phyloP scores from a whole-genome alignment of 2,888 invertebrate genomes.

The Drosophila longiperda region DNA sequence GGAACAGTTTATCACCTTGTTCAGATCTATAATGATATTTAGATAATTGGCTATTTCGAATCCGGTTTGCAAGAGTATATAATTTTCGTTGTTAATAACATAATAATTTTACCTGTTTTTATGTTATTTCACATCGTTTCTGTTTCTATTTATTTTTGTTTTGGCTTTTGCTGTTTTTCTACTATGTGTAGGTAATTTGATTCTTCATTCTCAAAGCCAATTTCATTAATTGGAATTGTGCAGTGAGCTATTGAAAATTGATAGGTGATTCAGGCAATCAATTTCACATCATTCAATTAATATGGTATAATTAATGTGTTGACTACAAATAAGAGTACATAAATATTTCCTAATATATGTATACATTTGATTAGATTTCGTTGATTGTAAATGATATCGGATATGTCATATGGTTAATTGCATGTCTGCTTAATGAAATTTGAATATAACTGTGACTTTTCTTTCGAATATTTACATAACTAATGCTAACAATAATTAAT shows the following conservation, averaged over 20 bases:
- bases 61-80: neutral
- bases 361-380: neutral
- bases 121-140: neutral
- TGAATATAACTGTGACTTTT: neutral
- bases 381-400: neutral
- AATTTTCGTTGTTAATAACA: neutral
- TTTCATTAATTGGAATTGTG: conserved; percentile 45
- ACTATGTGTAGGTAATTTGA: conserved; percentile 14
- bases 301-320: conserved; percentile 10
- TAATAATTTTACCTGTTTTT: neutral
- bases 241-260: conserved; percentile 47
- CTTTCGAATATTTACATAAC: neutral
- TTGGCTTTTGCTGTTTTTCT: neutral
- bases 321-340: neutral
- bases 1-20: neutral
- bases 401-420: neutral
- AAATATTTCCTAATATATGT: conserved; percentile 4
- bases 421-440: neutral
- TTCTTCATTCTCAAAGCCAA: conserved; percentile 28
- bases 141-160: conserved; percentile 1
- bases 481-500: neutral
- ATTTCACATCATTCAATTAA: conserved; percentile 49
- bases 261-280: conserved; percentile 44
- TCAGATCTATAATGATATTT: neutral
- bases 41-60: neutral